phyloP scores from a whole-genome alignment of 2,888 invertebrate genomes.

The Poecilus cupreus region DNA sequence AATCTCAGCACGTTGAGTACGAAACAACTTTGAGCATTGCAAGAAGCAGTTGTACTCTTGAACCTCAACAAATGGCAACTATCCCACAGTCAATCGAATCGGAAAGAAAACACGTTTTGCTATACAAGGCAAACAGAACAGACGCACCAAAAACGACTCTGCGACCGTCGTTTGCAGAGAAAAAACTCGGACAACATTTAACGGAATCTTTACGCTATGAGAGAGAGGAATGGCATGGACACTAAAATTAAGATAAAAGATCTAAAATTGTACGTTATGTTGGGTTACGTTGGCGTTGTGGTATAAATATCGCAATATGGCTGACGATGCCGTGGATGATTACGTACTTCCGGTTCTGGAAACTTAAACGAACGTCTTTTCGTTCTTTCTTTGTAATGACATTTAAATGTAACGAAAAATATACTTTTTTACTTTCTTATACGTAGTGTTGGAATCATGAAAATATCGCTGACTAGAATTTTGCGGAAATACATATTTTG shows the following conservation, averaged over 20 bases:
- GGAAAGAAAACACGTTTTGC: slow-evolving; percentile 39
- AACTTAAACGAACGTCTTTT: not conserved
- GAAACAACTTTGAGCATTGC: not conserved
- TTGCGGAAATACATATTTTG: too few relatives aligned
- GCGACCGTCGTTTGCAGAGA: not conserved
- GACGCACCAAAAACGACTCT: slow-evolving; percentile 21
- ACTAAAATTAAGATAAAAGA: slow-evolving; percentile 11
- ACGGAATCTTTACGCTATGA: slow-evolving; percentile 14
- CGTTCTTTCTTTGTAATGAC: too few relatives aligned
- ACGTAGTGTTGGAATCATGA: too few relatives aligned
- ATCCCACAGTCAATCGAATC: slow-evolving; percentile 34
- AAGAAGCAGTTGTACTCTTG: not conserved
- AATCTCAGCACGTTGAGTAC: not conserved
- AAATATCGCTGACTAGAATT: too few relatives aligned
- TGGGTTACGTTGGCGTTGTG: not conserved
- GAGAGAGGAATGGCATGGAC: not conserved
- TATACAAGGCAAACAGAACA: slow-evolving; percentile 21
- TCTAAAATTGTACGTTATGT: not conserved
- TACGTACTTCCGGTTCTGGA: slow-evolving; percentile 26
- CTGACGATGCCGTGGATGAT: not conserved
- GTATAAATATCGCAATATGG: too few relatives aligned
- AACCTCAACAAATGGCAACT: slow-evolving; percentile 9
- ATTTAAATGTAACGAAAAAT: too few relatives aligned
- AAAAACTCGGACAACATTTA: not conserved
- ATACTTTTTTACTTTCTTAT: too few relatives aligned